Conservation (phyloP, 2,888 invertebrate species). For the Eupithecia dodoneata region DNA sequence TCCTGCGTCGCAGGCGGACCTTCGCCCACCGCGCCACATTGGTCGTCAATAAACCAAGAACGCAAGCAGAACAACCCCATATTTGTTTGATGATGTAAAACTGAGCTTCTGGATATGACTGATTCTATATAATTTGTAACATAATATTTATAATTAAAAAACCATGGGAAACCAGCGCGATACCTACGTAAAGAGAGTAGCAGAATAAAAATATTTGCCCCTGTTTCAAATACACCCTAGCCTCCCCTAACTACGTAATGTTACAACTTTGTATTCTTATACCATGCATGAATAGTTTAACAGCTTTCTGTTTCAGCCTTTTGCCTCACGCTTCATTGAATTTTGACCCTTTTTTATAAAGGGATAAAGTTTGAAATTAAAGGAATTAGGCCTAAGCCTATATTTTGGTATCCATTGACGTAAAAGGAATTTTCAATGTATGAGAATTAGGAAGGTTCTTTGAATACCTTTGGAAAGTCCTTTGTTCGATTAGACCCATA, state of each 20-base stretch:
- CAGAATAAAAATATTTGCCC: neutral
- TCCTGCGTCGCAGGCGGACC: too few species aligned
- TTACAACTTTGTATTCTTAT: constrained; percentile 13
- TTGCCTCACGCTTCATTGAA: constrained; percentile 12
- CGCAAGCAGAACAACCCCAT: too few species aligned
- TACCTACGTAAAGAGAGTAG: too few species aligned
- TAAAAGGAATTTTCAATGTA: constrained; percentile 21
- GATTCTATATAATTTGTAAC: too few species aligned
- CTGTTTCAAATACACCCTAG: neutral
- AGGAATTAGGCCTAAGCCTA: constrained; percentile 4
- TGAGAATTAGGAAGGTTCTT: constrained; percentile 6
- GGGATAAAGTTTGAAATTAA: constrained; percentile 24
- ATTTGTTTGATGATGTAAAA: too few species aligned
- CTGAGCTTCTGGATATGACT: too few species aligned
- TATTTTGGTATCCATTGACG: constrained; percentile 7
- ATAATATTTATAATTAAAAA: too few species aligned
- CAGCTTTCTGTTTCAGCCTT: constrained; percentile 3
- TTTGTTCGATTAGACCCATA: neutral
- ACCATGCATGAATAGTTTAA: constrained; percentile 10
- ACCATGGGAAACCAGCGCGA: too few species aligned
- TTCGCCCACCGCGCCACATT: too few species aligned
- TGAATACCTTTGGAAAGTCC: constrained; percentile 6
- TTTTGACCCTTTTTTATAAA: constrained; percentile 14
- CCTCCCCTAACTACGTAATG: neutral
- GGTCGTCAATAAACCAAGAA: too few species aligned